These are phyloP conservation scores for Neotragus pygmaeus DNA, from an alignment of 2,113 vertebrate species.

Conservation along the genomic window DNA sequence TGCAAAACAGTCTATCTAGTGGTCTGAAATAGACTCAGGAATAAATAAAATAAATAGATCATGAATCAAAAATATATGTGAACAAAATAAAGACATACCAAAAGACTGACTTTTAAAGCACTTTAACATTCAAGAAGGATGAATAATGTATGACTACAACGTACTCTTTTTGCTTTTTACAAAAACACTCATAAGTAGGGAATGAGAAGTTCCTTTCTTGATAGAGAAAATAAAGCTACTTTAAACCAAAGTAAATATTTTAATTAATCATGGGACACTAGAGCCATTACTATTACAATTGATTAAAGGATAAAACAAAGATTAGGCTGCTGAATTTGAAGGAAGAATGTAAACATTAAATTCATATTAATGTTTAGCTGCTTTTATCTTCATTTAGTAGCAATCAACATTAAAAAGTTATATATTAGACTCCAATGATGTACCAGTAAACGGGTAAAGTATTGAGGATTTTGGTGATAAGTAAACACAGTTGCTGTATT, in stretches of 20 bases:
- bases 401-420: not conserved
- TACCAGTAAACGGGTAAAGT: not conserved
- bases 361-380: not conserved
- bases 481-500: not conserved
- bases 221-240: not conserved
- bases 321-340: not conserved
- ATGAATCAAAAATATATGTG: not conserved
- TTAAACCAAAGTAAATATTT: constrained; percentile 5
- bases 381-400: not conserved
- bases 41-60: not conserved
- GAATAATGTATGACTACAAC: not conserved
- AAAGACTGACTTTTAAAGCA: not conserved
- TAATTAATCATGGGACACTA: not conserved
- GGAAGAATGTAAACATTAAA: not conserved
- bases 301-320: constrained; percentile 15
- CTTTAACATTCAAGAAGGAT: not conserved
- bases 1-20: not conserved
- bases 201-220: not conserved
- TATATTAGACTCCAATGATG: not conserved
- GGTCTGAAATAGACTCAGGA: not conserved
- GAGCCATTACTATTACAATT: not conserved
- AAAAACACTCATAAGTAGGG: not conserved
- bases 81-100: not conserved
- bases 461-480: not conserved
- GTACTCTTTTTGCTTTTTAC: not conserved